Evolutionary conservation across 23 tunicate genomes (phyloP), one percentile per base, ranked within the genome.

Genomic region (Diplosoma virens): DNA sequence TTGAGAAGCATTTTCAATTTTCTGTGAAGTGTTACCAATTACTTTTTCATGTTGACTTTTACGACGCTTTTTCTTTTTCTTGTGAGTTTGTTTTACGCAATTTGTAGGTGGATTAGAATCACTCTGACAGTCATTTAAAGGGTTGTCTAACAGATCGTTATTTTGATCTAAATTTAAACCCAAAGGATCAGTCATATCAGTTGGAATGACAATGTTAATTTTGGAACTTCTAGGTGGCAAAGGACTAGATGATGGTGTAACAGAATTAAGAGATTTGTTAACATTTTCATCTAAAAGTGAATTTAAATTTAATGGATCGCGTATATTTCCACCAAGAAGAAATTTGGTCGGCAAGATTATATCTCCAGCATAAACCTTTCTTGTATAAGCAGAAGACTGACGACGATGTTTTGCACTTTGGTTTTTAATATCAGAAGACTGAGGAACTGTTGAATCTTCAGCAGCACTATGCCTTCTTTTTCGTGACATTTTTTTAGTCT

Each of bases 271-370:
- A 2, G 96, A 88, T 20, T 76, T 75, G 81, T 82, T 82, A 11
- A 89, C 81, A 20, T 82, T 89, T 72, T 89, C 96, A 89, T 89
- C 96, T 28, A 82, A 59, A 81, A 89, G 47, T 24, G 96, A 89
- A 33, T 89, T 89, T 20, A 89, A 61, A 77, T 89, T 89, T 21
- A 89, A 35, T 9, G 96, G 96, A 71, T 89, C 96, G 0, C 80
- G 27, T 9, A 89, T 89, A 66, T 89, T 89, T 61, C 96, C 96
- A 21, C 96, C 96, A 6, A 82, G 80, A 27, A 89, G 37, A 71
- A 89, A 89, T 4, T 89, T 89, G 2, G 79, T 89, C 0, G 96
- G 96, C 9, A 89, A 30, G 28, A 89, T 89, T 27, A 89, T 82
- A 45, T 79, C 81, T 0, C 96, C 87, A 1, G 66, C 79, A 32